phyloP scores from a whole-genome alignment of 2,113 vertebrate genomes.

The Parotia lawesii region DNA sequence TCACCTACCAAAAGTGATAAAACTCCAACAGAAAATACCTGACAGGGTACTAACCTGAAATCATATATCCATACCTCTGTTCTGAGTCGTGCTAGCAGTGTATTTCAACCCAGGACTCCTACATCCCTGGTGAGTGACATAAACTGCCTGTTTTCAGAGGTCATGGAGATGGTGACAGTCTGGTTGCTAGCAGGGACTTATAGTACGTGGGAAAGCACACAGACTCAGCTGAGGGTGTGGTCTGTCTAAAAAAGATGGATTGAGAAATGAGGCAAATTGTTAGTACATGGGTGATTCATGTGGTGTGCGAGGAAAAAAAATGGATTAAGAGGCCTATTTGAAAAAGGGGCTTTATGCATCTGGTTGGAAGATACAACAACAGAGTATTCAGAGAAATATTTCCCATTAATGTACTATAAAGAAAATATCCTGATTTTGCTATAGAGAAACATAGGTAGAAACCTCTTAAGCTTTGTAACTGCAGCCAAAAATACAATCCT shows the following conservation, averaged over 20 bases:
- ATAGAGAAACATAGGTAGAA: neutral
- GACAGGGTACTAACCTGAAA: neutral
- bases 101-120: neutral
- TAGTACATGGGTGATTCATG: neutral
- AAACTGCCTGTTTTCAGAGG: neutral
- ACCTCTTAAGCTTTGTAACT: neutral
- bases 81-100: neutral
- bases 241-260: neutral
- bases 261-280: neutral
- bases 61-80: neutral
- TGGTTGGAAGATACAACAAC: neutral
- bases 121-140: neutral
- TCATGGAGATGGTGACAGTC: neutral
- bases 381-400: neutral
- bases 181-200: neutral
- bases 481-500: slow-evolving; percentile 2
- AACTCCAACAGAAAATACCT: neutral
- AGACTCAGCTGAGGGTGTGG: neutral
- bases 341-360: neutral
- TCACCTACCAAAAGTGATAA: neutral
- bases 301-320: neutral
- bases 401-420: neutral
- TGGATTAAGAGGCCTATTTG: neutral
- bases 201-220: neutral
- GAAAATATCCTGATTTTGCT: neutral